These are phyloP conservation scores for Leptothorax acervorum DNA, from an alignment of 2,888 invertebrate genomes.

Conservation along the genomic window DNA sequence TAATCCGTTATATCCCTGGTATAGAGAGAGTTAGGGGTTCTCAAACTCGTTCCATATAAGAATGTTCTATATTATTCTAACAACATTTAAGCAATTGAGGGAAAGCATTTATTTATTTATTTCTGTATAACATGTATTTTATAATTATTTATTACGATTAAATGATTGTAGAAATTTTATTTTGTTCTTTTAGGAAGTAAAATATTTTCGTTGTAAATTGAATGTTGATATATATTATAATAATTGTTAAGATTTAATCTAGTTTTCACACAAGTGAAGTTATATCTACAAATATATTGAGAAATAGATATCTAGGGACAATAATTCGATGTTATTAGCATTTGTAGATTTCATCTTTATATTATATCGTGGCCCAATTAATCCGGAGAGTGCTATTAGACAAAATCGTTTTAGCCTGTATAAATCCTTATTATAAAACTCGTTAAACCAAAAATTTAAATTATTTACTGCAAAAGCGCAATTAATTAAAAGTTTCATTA, in stretches of 20 bases:
- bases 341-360: not conserved
- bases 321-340: not conserved
- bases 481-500: conserved; percentile 45
- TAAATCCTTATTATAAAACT: conserved; percentile 23
- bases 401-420: not conserved
- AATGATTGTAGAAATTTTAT: not conserved
- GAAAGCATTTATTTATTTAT: not conserved
- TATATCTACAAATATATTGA: not conserved
- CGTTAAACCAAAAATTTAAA: conserved; percentile 26
- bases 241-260: not conserved
- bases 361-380: not conserved
- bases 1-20: conserved; percentile 56
- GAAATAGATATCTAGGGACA: not conserved
- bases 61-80: not conserved
- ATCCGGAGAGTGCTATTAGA: not conserved
- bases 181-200: not conserved
- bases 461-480: conserved; percentile 27
- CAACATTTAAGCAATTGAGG: not conserved
- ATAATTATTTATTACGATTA: not conserved
- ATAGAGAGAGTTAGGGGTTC: conserved; percentile 24
- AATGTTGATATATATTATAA: not conserved
- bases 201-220: not conserved
- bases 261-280: not conserved
- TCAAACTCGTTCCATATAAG: conserved; percentile 1
- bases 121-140: not conserved